Base-by-base conservation (phyloP, 2,888 invertebrate genomes). In the Drosophila subquinaria region DNA sequence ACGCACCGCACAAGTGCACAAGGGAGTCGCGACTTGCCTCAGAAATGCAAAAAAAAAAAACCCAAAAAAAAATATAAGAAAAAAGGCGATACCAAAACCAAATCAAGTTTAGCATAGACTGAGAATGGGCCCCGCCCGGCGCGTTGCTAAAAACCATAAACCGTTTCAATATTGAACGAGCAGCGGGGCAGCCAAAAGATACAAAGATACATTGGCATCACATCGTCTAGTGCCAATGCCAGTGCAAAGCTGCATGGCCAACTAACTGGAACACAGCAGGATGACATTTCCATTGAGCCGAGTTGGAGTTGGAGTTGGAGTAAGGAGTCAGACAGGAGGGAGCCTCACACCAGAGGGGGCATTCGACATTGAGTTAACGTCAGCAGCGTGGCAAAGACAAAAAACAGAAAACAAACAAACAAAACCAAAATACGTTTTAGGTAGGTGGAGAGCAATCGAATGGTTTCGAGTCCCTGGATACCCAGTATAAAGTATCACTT, bases 191-290 rank as follows among this genome's bases (percentile, higher is more conserved):
- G 62, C 74, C 65, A 73, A 76, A 71, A 80, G 68, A 78, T 45
- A 75, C 66, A 80, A 70, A 82, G 68, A 78, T 45, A 75, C 66
- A 80, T 70, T 79, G 50, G 69, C 69, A 61, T 40, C 33, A 33
- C 63, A 67, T 27, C 42, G 51, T 36, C 27, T 48, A 69, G 55
- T 73, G 75, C 63, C 62, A 67, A 74, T 73, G 74, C 78, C 70
- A 78, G 61, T 64, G 59, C 64, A 73, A 73, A 69, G 76, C 67
- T 70, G 71, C 78, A 59, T 74, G 74, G 76, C 78, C 82, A 79
- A 86, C 82, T 88, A 90, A 90, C 89, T 90, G 82, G 90, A 90
- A 89, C 90, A 89, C 90, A 90, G 90, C 90, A 89, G 90, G 89
- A 90, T 90, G 90, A 89, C 90, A 90, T 82, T 84, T 89, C 82